A percentile compares a stretch with the other conserved stretches of the same genome.
phyloP scores from a whole-genome alignment of 1,140 invertebrate genomes.

The Drosophila melanica region DNA sequence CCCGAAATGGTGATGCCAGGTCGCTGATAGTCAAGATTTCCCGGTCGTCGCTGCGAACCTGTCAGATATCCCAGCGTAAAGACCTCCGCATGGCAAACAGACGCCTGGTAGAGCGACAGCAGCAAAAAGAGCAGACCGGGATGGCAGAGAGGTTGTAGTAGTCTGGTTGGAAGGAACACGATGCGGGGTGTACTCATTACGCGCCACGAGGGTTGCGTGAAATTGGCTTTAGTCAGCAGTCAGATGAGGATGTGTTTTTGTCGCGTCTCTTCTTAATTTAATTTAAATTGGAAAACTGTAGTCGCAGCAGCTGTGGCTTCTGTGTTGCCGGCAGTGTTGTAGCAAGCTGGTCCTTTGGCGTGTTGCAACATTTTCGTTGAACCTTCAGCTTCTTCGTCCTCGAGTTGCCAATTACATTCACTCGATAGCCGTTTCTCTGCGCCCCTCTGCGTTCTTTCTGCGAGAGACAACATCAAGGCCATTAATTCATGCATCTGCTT shows the following conservation, averaged over 20 bases:
- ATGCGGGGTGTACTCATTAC: slow-evolving; percentile 40
- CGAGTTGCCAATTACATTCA: slow-evolving; percentile 55
- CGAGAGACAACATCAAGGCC: neutral
- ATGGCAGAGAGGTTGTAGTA: neutral
- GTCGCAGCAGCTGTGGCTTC: slow-evolving; percentile 3
- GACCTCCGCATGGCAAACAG: slow-evolving; percentile 61
- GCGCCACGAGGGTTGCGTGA: slow-evolving; percentile 25
- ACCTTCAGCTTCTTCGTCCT: slow-evolving; percentile 31
- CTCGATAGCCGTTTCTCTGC: slow-evolving; percentile 17
- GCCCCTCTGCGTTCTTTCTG: neutral
- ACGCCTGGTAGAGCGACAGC: slow-evolving; percentile 9
- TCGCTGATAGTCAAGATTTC: slow-evolving; percentile 90
- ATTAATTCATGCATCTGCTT: neutral
- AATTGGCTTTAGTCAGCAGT: slow-evolving; percentile 26
- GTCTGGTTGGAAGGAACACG: slow-evolving; percentile 1
- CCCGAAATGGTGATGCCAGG: slow-evolving; percentile 89
- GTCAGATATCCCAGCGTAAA: slow-evolving; percentile 90
- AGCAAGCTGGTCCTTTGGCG: slow-evolving; percentile 40
- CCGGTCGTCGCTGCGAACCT: slow-evolving; percentile 89
- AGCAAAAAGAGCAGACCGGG: slow-evolving; percentile 15
- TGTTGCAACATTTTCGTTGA: slow-evolving; percentile 70
- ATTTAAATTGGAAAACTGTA: slow-evolving; percentile 23
- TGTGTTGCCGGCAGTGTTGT: slow-evolving; percentile 26
- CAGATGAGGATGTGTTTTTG: slow-evolving; percentile 12
- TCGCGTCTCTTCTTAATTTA: slow-evolving; percentile 53